A percentile compares a stretch with the other conserved stretches of the same genome.
Evolutionary conservation across 2,797 vertebrate species (phyloP).

Genomic region (Malacoraja senta): DNA sequence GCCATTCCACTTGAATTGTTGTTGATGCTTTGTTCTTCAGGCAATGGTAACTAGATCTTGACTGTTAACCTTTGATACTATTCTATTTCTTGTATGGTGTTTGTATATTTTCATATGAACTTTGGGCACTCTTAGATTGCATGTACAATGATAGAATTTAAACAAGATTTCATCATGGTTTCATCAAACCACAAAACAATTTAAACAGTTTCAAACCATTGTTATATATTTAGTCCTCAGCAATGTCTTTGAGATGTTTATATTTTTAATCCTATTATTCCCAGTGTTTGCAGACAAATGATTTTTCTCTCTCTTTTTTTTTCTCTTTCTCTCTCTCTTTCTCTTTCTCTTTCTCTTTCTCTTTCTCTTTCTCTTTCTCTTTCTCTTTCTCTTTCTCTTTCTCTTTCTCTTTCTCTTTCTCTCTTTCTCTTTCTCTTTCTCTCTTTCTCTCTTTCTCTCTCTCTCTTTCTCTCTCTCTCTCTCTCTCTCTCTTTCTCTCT

Average conservation of each 20-base stretch:
- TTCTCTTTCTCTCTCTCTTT: too few species aligned
- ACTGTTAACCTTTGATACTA: neutral
- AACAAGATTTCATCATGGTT: neutral
- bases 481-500: too few species aligned
- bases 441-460: too few species aligned
- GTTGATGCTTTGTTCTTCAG: neutral
- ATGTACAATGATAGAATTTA: neutral
- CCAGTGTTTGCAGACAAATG: too few species aligned
- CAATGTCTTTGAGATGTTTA: neutral
- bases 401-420: too few species aligned
- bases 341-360: too few species aligned
- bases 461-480: too few species aligned
- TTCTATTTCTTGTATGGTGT: neutral
- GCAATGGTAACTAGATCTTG: neutral
- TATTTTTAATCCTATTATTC: neutral
- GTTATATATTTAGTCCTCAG: neutral
- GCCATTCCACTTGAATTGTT: neutral
- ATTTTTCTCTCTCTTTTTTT: too few species aligned
- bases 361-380: too few species aligned
- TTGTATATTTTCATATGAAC: neutral
- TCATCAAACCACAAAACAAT: neutral
- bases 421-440: too few species aligned
- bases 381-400: too few species aligned
- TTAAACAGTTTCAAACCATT: neutral
- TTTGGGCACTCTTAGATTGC: neutral